phyloP scores from a whole-genome alignment of 92 coral and sea anemone species.

The Phymanthus crucifer region DNA sequence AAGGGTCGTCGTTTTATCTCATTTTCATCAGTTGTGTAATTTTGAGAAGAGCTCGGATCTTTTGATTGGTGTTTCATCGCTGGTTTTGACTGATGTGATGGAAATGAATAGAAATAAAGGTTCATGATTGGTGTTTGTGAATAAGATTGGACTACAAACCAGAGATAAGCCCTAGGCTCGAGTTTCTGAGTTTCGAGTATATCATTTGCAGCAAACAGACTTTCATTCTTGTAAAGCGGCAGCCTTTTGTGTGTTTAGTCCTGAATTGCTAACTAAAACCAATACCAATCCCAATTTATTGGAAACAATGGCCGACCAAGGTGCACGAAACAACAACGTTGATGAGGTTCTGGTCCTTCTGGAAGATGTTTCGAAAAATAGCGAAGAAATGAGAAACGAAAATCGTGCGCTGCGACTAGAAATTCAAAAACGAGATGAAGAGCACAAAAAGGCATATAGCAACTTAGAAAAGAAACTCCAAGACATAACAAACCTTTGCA shows the following conservation, averaged over 20 bases:
- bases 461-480: neutral
- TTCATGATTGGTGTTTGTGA: neutral
- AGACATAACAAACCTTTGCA: neutral
- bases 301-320: neutral
- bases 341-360: neutral
- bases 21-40: neutral
- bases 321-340: neutral
- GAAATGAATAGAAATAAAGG: neutral
- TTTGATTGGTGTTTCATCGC: neutral
- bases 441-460: neutral
- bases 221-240: neutral
- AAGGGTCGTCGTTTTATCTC: slow-evolving; percentile 4
- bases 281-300: neutral
- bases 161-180: slow-evolving; percentile 3
- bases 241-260: neutral
- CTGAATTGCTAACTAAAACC: neutral
- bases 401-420: neutral
- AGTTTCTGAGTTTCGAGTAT: neutral
- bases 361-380: neutral
- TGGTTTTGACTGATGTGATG: neutral
- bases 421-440: neutral
- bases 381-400: neutral
- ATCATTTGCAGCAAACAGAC: neutral
- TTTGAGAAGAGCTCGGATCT: neutral
- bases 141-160: neutral